Conservation (phyloP, 1,140 invertebrate species). For the Cyclargus thomasi region DNA sequence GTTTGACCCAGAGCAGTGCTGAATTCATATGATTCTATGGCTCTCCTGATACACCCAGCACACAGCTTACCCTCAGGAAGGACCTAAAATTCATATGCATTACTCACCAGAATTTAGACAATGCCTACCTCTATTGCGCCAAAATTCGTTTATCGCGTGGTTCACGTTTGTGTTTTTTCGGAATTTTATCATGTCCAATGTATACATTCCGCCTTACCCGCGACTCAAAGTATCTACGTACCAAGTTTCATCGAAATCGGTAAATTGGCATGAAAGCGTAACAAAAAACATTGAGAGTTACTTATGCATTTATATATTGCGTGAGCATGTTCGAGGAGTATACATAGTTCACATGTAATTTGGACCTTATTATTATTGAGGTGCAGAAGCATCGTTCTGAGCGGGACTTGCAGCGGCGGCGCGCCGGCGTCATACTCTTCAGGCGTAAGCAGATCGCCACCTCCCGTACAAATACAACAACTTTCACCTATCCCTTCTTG, state of each 20-base stretch:
- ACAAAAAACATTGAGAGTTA: no score
- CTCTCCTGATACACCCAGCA: conserved; percentile 45
- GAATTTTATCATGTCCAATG: no score
- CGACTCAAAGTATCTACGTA: no score
- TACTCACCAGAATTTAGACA: no score
- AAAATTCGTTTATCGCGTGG: no score
- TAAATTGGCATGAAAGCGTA: no score
- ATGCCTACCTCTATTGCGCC: no score
- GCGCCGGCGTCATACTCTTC: conserved; percentile 55
- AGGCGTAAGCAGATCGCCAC: conserved; percentile 46
- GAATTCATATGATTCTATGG: conserved; percentile 55
- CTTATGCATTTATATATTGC: no score
- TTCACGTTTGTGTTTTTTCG: no score
- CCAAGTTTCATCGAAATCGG: no score
- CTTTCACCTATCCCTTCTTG: conserved; percentile 43
- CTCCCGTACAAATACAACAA: conserved; percentile 46
- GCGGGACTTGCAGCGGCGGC: conserved; percentile 39
- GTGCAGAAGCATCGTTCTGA: conserved; percentile 57
- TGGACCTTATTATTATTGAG: conserved; percentile 57
- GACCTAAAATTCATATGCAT: conserved; percentile 36
- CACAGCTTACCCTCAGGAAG: conserved; percentile 56
- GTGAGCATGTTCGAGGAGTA: background rate
- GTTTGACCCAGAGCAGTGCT: conserved; percentile 39
- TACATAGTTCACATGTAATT: background rate
- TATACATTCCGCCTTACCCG: no score